These are phyloP conservation scores for Synanthedon andrenaeformis DNA, from an alignment of 2,888 invertebrate species.

Conservation along the genomic window DNA sequence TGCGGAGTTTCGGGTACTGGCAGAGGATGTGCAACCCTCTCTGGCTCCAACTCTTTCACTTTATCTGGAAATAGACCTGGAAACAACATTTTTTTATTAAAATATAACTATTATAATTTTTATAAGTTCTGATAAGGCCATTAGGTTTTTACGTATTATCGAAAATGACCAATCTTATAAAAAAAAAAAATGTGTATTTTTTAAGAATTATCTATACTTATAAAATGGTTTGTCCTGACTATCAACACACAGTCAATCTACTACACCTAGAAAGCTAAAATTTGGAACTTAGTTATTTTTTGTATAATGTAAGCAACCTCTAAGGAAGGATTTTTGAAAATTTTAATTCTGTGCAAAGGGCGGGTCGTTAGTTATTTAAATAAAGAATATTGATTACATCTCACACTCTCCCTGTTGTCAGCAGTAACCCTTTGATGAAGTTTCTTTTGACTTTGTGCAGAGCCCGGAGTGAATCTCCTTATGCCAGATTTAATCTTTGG, in stretches of 20 bases:
- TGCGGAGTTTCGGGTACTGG: conserved; percentile 44
- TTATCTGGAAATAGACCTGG: conserved; percentile 9
- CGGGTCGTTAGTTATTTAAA: background rate
- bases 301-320: too few species aligned
- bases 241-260: too few species aligned
- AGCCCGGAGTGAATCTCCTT: conserved; percentile 46
- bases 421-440: conserved; percentile 24
- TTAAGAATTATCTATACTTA: background rate
- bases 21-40: conserved; percentile 1
- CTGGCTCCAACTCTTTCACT: background rate
- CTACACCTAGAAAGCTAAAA: too few species aligned
- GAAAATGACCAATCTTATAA: too few species aligned
- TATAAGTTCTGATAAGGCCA: too few species aligned
- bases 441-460: conserved; percentile 39
- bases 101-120: background rate
- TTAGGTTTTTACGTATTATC: too few species aligned
- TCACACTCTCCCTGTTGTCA: conserved; percentile 43
- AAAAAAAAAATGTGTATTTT: too few species aligned
- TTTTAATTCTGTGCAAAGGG: too few species aligned
- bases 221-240: too few species aligned
- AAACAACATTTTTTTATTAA: background rate
- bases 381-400: conserved; percentile 36
- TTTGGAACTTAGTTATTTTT: too few species aligned
- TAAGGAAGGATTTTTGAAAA: too few species aligned
- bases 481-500: conserved; percentile 54